phyloP scores from a whole-genome alignment of 2,888 invertebrate genomes.

The Scotopteryx bipunctaria region DNA sequence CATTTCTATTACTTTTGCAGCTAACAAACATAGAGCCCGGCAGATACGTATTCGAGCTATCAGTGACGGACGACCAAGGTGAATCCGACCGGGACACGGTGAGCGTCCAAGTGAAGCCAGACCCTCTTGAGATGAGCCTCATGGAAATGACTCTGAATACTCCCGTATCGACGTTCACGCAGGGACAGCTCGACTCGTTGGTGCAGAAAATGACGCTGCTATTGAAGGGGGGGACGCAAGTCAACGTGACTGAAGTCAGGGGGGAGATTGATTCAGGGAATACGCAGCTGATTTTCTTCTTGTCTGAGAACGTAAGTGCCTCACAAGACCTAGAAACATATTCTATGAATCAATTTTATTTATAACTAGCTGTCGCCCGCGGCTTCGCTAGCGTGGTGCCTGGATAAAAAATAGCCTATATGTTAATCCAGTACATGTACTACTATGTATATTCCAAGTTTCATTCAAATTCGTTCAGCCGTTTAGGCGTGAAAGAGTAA shows the following conservation, averaged over 20 bases:
- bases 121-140: slow-evolving; percentile 88
- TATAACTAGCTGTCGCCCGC: no score
- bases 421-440: no score
- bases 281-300: slow-evolving; percentile 87
- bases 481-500: no score
- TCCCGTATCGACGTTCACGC: slow-evolving; percentile 83
- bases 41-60: slow-evolving; percentile 93
- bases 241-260: slow-evolving; percentile 82
- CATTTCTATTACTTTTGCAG: slow-evolving; percentile 60
- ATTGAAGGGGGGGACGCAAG: slow-evolving; percentile 87
- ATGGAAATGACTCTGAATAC: slow-evolving; percentile 92
- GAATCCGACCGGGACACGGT: slow-evolving; percentile 91
- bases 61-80: slow-evolving; percentile 96
- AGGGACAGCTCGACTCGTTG: slow-evolving; percentile 87
- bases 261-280: slow-evolving; percentile 85
- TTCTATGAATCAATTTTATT: no score
- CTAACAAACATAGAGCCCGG: slow-evolving; percentile 93
- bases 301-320: slow-evolving; percentile 80
- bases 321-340: no score
- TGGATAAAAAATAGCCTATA: no score
- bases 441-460: no score
- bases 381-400: no score
- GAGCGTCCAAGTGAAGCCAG: slow-evolving; percentile 90
- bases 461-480: no score
- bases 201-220: slow-evolving; percentile 91